Conservation (phyloP, 2,797 vertebrate genomes). For the Merluccius polli region DNA sequence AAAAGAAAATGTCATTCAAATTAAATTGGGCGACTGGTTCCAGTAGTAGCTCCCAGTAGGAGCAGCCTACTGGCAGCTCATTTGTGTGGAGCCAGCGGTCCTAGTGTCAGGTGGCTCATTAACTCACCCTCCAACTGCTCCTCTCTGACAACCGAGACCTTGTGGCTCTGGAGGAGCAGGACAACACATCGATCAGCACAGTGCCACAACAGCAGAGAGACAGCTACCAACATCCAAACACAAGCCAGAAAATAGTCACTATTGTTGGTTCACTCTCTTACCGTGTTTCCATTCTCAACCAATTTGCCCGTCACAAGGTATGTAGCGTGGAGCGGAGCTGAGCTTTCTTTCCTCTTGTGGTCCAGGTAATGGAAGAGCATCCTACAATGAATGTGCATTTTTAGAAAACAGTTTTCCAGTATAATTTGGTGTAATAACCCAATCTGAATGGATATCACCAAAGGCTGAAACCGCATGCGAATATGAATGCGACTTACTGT, state of each 20-base stretch:
- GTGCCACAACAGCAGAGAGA: background rate
- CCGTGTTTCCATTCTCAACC: slow-evolving; percentile 77
- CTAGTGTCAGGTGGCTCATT: background rate
- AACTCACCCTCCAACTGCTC: slow-evolving; percentile 86
- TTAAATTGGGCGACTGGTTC: background rate
- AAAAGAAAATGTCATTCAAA: background rate
- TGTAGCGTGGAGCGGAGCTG: slow-evolving; percentile 84
- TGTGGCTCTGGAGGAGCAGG: slow-evolving; percentile 81
- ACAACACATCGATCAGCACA: background rate
- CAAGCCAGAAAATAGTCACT: background rate
- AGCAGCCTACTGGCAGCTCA: background rate
- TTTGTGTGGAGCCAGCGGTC: background rate
- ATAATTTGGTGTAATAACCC: background rate
- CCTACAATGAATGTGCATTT: slow-evolving; percentile 55
- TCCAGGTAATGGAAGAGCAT: slow-evolving; percentile 95
- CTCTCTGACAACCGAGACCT: slow-evolving; percentile 90
- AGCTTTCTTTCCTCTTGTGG: slow-evolving; percentile 86
- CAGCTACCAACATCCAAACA: too few relatives aligned
- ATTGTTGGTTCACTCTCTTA: slow-evolving; percentile 40
- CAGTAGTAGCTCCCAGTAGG: background rate
- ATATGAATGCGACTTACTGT: slow-evolving; percentile 77
- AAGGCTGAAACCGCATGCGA: background rate
- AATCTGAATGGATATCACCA: background rate
- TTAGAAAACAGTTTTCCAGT: too few relatives aligned
- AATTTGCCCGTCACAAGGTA: slow-evolving; percentile 88